These are phyloP conservation scores for Notoglanidium macrostoma DNA, from an alignment of 2,797 vertebrate species.

Conservation along the genomic window DNA sequence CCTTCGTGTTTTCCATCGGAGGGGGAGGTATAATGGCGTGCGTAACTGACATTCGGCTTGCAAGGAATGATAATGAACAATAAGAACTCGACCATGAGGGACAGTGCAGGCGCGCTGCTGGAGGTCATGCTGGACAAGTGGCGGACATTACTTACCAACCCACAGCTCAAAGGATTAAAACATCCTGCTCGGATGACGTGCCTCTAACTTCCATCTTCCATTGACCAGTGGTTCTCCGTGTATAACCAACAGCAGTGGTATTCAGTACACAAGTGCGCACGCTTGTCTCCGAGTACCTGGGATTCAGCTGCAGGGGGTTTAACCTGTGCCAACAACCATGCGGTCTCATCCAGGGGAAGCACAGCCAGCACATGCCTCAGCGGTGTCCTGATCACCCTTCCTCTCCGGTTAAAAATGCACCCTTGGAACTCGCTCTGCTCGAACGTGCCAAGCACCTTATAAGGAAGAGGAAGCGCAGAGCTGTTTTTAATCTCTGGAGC, in stretches of 20 bases:
- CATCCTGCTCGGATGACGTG: slow-evolving; percentile 1
- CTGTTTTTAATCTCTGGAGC: slow-evolving; percentile 45
- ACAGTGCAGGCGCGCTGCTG: not conserved
- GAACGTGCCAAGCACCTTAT: slow-evolving; percentile 48
- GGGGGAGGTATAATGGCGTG: not conserved
- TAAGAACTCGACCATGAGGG: slow-evolving; percentile 7
- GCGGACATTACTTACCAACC: not conserved
- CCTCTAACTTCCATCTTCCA: slow-evolving; percentile 1
- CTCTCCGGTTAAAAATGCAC: slow-evolving; percentile 48
- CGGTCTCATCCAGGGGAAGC: not conserved
- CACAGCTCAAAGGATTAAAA: slow-evolving; percentile 30
- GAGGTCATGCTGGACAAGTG: slow-evolving; percentile 16
- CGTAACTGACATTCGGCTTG: slow-evolving; percentile 21
- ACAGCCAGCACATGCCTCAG: slow-evolving; percentile 38
- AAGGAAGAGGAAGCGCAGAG: slow-evolving; percentile 51
- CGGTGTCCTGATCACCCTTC: slow-evolving; percentile 33
- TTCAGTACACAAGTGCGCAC: not conserved
- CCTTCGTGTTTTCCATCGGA: not conserved
- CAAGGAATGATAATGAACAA: slow-evolving; percentile 31
- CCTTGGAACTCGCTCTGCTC: slow-evolving; percentile 36
- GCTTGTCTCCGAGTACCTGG: slow-evolving; percentile 24
- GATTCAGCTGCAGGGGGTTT: slow-evolving; percentile 4
- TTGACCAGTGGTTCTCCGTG: not conserved
- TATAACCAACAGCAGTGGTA: not conserved
- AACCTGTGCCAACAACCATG: slow-evolving; percentile 9